Evolutionary conservation across 1,140 invertebrate species (phyloP).

Genomic region (Schlechtendalia chinensis): DNA sequence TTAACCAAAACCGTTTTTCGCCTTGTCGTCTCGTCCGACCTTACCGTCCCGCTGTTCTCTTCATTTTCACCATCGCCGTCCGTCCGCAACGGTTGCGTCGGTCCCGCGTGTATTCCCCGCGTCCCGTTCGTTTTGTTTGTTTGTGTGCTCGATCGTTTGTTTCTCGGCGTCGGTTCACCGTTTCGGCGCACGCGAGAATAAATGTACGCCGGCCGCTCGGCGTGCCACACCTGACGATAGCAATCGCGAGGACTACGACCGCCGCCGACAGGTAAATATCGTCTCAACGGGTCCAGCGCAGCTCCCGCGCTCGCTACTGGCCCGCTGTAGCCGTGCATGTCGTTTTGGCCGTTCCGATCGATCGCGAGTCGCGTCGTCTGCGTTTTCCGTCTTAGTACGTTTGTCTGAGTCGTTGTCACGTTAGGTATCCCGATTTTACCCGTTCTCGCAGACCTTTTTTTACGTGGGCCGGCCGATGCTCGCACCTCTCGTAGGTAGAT

Average conservation of each 20-base stretch:
- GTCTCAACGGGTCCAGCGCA: neutral
- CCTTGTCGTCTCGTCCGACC: neutral
- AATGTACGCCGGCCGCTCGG: too few relatives aligned
- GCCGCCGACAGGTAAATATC: neutral
- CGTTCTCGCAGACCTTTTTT: too few relatives aligned
- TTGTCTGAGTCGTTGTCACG: neutral
- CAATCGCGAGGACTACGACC: neutral
- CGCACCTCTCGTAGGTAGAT: neutral
- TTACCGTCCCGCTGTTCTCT: too few relatives aligned
- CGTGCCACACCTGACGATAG: too few relatives aligned
- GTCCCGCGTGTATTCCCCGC: neutral
- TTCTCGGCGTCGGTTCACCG: too few relatives aligned
- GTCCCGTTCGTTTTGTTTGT: neutral
- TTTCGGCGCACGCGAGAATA: too few relatives aligned
- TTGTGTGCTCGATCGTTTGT: too few relatives aligned
- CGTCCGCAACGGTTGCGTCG: neutral
- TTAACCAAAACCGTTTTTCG: neutral
- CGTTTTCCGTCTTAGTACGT: neutral
- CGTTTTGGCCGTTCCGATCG: neutral
- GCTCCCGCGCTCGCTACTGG: neutral
- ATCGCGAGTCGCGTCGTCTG: neutral
- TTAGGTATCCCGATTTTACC: neutral
- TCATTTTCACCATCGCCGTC: too few relatives aligned
- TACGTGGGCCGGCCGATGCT: too few relatives aligned
- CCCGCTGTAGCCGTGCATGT: neutral